A percentile compares a stretch with the other conserved stretches of the same genome.
These are phyloP conservation scores for Sabatieria punctata DNA, from an alignment of 2,888 invertebrate genomes.

Conservation along the genomic window DNA sequence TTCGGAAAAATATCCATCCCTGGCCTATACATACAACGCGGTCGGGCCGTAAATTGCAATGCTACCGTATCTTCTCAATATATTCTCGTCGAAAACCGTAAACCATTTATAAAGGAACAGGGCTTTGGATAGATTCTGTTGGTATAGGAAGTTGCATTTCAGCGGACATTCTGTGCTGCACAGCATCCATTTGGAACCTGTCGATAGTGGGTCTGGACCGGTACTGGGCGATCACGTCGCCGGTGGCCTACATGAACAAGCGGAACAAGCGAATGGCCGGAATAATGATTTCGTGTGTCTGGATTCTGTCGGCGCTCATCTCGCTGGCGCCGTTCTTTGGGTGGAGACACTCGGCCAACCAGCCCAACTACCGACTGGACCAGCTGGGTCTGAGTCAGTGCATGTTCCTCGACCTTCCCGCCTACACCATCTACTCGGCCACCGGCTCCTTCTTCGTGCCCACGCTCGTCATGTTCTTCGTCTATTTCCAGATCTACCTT, in stretches of 20 bases:
- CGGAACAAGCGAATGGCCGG: constrained; percentile 29
- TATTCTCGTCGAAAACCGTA: no score
- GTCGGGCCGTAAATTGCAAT: no score
- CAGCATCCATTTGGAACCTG: constrained; percentile 39
- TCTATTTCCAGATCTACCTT: constrained; percentile 85
- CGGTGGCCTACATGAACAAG: constrained; percentile 35
- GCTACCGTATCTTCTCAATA: no score
- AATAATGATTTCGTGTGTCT: constrained; percentile 35
- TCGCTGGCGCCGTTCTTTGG: constrained; percentile 38
- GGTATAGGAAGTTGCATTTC: no score
- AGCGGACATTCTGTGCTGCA: constrained; percentile 38
- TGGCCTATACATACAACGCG: no score
- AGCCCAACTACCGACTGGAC: constrained; percentile 6
- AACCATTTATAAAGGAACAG: no score
- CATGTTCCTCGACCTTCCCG: constrained; percentile 28
- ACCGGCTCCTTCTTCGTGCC: constrained; percentile 91
- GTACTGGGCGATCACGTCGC: constrained; percentile 35
- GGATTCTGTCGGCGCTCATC: constrained; percentile 35
- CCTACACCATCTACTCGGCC: constrained; percentile 38
- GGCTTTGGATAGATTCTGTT: no score
- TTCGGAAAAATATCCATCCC: no score
- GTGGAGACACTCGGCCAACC: constrained; percentile 31
- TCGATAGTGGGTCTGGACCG: constrained; percentile 39
- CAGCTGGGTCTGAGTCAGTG: no score
- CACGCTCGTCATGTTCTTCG: constrained; percentile 97